Percentiles rank a stretch among this genome's conserved stretches.
phyloP scores from a whole-genome alignment of 2,888 invertebrate species.

The Lasioglossum vierecki region DNA sequence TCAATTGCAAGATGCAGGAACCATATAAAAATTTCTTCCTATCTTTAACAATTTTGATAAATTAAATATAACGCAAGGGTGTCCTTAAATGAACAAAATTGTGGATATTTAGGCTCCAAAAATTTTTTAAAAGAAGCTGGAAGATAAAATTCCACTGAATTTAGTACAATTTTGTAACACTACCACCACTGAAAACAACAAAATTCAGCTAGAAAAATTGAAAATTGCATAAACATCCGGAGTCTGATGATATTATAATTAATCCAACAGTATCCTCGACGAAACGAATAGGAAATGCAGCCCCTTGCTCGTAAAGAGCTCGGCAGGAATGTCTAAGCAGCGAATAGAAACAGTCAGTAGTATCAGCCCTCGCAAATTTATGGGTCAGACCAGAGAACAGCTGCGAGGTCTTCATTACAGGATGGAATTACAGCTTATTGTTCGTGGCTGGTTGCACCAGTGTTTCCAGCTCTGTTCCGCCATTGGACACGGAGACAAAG shows the following conservation, averaged over 20 bases:
- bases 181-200: too few relatives aligned
- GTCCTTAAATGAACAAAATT: too few relatives aligned
- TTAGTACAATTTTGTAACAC: too few relatives aligned
- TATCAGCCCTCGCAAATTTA: background rate
- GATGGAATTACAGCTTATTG: background rate
- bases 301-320: rapidly evolving
- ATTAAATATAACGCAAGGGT: too few relatives aligned
- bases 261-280: background rate
- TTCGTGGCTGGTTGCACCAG: background rate
- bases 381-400: background rate
- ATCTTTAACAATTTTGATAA: too few relatives aligned
- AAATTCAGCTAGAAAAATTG: too few relatives aligned
- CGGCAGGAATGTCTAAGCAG: background rate
- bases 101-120: too few relatives aligned
- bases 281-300: background rate
- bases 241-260: background rate
- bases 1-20: too few relatives aligned
- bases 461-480: background rate
- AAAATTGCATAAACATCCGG: too few relatives aligned
- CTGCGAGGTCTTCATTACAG: background rate
- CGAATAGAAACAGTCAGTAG: background rate
- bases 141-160: too few relatives aligned
- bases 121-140: too few relatives aligned
- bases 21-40: too few relatives aligned
- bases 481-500: background rate